Conservation (phyloP, 2,888 invertebrate species). For the Neoitamus cyanurus region DNA sequence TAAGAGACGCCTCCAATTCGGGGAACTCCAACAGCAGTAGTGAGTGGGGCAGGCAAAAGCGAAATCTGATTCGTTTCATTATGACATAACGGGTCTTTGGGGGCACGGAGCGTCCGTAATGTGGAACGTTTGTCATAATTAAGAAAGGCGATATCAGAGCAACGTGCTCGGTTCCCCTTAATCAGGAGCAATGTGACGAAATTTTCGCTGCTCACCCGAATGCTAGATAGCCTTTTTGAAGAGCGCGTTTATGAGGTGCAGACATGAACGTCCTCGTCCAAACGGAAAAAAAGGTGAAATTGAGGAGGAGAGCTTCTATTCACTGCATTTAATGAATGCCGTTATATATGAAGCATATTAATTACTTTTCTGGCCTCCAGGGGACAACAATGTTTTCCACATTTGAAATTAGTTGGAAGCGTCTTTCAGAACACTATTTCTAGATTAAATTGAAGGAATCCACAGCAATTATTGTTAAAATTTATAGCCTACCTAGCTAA, state of each 20-base stretch:
- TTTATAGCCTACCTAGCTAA: too few relatives aligned
- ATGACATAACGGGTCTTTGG: neutral
- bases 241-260: neutral
- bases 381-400: neutral
- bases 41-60: neutral
- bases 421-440: too few relatives aligned
- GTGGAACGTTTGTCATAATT: neutral
- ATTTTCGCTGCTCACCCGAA: neutral
- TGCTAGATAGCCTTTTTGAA: neutral
- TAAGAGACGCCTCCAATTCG: neutral
- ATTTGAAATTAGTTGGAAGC: neutral
- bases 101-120: neutral
- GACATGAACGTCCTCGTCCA: neutral
- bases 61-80: neutral
- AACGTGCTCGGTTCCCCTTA: neutral
- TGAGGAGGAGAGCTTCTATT: neutral
- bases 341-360: neutral
- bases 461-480: too few relatives aligned
- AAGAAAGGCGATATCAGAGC: neutral
- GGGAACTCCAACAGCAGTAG: neutral
- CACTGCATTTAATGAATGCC: neutral
- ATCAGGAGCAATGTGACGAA: neutral
- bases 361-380: neutral
- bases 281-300: neutral
- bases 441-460: neutral